These are phyloP conservation scores for Eidolon helvum DNA, from an alignment of 2,113 vertebrate genomes.

Conservation along the genomic window DNA sequence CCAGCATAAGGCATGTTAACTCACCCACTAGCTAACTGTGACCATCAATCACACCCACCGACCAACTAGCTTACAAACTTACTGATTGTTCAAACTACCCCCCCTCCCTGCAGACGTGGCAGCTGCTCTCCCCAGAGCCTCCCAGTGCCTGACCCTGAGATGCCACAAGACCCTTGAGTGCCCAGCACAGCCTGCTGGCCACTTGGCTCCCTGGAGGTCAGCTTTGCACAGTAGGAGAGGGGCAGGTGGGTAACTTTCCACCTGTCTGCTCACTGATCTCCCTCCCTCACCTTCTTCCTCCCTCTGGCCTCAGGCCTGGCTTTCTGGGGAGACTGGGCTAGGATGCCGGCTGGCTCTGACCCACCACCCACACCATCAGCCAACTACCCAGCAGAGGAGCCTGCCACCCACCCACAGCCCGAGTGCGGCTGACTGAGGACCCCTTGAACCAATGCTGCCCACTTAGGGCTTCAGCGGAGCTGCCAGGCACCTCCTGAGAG, in stretches of 20 bases:
- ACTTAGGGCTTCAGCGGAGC: no score
- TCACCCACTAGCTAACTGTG: rapidly evolving
- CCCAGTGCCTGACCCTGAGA: not conserved
- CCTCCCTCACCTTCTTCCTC: not conserved
- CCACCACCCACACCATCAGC: not conserved
- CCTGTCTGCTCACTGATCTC: not conserved
- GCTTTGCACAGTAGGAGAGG: not conserved
- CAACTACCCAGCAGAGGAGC: not conserved
- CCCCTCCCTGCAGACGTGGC: not conserved
- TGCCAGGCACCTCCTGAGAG: rapidly evolving
- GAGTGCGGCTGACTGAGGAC: not conserved
- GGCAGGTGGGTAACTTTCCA: not conserved
- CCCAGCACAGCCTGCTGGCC: not conserved
- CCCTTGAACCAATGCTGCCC: not conserved
- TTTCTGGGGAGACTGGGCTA: not conserved
- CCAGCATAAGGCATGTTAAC: not conserved
- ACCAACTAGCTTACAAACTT: not conserved
- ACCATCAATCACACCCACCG: not conserved
- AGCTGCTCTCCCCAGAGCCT: not conserved
- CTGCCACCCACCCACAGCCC: rapidly evolving
- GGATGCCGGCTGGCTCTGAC: not conserved
- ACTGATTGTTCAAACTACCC: not conserved
- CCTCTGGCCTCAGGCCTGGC: not conserved
- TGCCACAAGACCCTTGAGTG: not conserved
- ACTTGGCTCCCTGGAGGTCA: not conserved